Base-by-base conservation (phyloP, 2,797 vertebrate genomes). In the Crax fasciolata region DNA sequence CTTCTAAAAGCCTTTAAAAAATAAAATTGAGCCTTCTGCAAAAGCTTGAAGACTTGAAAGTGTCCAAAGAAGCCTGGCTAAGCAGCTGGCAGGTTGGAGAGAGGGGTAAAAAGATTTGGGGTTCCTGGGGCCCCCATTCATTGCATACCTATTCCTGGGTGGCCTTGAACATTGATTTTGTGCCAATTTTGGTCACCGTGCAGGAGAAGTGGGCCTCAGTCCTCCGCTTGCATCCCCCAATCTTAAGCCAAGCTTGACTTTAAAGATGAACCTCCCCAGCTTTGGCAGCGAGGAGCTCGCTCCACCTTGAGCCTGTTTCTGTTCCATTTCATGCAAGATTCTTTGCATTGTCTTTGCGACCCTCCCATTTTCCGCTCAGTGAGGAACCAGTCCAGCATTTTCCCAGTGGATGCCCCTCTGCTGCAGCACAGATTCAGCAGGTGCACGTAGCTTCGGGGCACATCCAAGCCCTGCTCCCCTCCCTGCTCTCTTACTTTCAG, bases 1-100 rank as follows among this genome's bases (percentile, higher is more conserved):
- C 44, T 94, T 75, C 89, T 58, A 89, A 88, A 90, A 49, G 24
- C 55, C 28, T 66, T 49, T 4, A 8, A 80, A 86, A 76, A 70
- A 75, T 13, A 10, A 51, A 67, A 65, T 41, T 67, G 77, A 84
- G 55, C 38, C 14, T 75, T 87, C 48, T 79, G 75, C 32, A 63
- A 74, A 92, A 72, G 28, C 62, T 20, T 58, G 66, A 84, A 77
- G 73, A 78, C 17, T 79, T 73, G 16, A 30, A 57, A 95, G 41
- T 24, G 48, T 74, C 86, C 10, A 9, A 51, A 54, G n/a, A 46
- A 87, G 65, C 32, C 61, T 54, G 57, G 75, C 59, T 59, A 43
- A 84, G 61, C 28, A 70, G 66, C 87, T 27, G 20, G 1, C 82
- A 66, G 63, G 55, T 43, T 66, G 41, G 39, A 55, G 62, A 73